Evolutionary conservation across 35 echinoderm and acorn worm genomes (phyloP).

Genomic region (Apostichopus parvimensis): DNA sequence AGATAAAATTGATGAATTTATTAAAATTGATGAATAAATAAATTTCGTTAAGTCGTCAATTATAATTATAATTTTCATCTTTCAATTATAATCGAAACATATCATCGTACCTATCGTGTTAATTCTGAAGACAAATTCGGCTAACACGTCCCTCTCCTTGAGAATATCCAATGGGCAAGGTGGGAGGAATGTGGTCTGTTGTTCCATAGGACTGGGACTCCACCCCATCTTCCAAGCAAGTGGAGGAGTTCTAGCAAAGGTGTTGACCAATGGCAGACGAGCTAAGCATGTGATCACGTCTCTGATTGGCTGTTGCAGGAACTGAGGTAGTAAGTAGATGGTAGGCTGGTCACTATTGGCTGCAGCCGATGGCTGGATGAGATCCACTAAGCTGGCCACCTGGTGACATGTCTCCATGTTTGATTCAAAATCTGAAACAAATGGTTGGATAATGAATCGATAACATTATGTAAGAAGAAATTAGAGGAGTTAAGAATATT

Average conservation of each 20-base stretch:
- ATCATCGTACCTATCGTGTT: constrained; percentile 75
- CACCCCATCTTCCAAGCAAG: constrained; percentile 93
- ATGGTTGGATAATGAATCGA: no score
- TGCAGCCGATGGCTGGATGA: constrained; percentile 51
- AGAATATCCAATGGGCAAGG: constrained; percentile 87
- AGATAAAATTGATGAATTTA: no score
- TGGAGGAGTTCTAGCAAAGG: constrained; percentile 90
- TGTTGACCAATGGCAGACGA: constrained; percentile 83
- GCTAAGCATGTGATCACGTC: constrained; percentile 79
- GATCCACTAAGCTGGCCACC: constrained; percentile 66
- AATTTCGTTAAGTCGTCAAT: no score
- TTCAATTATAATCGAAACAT: neutral
- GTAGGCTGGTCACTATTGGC: constrained; percentile 34
- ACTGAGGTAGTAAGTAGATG: constrained; percentile 68
- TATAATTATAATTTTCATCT: neutral
- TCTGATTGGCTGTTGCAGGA: constrained; percentile 81
- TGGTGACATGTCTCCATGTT: constrained; percentile 72
- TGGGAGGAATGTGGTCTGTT: constrained; percentile 64
- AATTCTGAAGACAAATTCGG: constrained; percentile 83
- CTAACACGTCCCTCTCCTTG: constrained; percentile 89
- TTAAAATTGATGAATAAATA: no score
- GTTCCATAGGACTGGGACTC: constrained; percentile 67
- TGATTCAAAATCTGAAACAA: constrained; percentile 58
- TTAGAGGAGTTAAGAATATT: neutral
- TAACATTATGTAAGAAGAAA: neutral